Conservation (phyloP, 2,888 invertebrate genomes). For the Leucania comma region DNA sequence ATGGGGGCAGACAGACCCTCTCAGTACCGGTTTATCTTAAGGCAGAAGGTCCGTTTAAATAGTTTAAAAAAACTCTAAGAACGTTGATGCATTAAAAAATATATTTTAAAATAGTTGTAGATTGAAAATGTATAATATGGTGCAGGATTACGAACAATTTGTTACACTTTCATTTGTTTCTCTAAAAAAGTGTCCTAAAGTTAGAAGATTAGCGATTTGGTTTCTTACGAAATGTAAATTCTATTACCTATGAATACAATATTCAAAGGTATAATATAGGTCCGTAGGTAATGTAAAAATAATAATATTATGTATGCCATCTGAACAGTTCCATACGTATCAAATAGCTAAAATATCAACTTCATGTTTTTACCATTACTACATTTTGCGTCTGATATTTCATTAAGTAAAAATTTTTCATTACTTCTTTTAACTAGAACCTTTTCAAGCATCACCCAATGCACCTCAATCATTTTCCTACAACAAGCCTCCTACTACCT, state of each 20-base stretch:
- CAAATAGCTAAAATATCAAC: not conserved
- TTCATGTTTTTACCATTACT: too few species aligned
- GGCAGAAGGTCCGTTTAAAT: too few species aligned
- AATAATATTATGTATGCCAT: too few species aligned
- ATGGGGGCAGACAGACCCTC: too few species aligned
- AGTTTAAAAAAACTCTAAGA: too few species aligned
- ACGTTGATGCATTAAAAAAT: too few species aligned
- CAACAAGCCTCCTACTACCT: constrained; percentile 30
- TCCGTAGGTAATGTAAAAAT: not conserved
- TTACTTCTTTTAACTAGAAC: not conserved
- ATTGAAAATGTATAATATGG: not conserved
- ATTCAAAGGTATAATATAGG: not conserved
- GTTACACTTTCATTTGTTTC: too few species aligned
- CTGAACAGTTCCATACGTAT: too few species aligned
- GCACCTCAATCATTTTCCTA: not conserved
- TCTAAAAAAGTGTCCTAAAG: constrained; percentile 6
- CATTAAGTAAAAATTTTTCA: not conserved
- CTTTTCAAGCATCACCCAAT: not conserved
- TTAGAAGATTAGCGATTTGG: constrained; percentile 18
- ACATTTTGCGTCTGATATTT: too few species aligned
- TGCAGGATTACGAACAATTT: not conserved
- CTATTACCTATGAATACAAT: not conserved
- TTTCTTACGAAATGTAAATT: not conserved
- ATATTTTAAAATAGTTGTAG: not conserved
- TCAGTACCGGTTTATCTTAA: too few species aligned